Base-by-base conservation (phyloP, 2,888 invertebrate genomes). In the Tridacna gigas region DNA sequence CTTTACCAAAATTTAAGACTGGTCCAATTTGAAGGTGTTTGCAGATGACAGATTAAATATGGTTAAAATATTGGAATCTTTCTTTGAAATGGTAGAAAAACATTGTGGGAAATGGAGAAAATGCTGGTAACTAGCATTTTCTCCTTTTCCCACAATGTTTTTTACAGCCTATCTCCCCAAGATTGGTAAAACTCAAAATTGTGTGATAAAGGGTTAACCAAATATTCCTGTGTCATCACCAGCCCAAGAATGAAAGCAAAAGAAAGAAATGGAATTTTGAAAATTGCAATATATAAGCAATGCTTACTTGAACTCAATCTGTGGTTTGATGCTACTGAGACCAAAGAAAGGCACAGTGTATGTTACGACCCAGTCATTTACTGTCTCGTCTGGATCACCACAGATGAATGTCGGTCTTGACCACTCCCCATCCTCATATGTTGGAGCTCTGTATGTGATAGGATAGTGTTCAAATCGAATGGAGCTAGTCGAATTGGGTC, bases 321-420 rank as follows among this genome's bases (percentile, higher is more conserved):
- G 89, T n/a, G 91, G 89, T 74, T 92, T 93, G 73, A 94, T 91
- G 81, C 90, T 91, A 86, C 94, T 94, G 74, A 90, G 90, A 75
- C 99, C 99, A 94, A 99, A 99, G 96, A 99, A 99, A 26, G 99
- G 99, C 74, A 97, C 97, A 15, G 98, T 97, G 95, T 99, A 99
- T n/a, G 98, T 98, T 86, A 99, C 96, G 85, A 98, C 96, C 99
- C 99, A 99, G 95, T 98, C 97, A 91, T 80, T 98, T 96, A 88
- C 80, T 93, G 97, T 97, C 12, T 86, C 88, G 25, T 71, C 71
- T 13, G 71, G 71, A 48, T 86, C 89, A 87, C 97, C 95, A 94
- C 99, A 99, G 95, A 98, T 98, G 94, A 97, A 99, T 94, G 97
- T 97, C 0, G 99, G 99, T 89, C 97, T 96, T 13, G 97, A 97